Evolutionary conservation across 2,113 vertebrate species (phyloP), one percentile per base, ranked within the genome.

Genomic region (Isichthys henryi): DNA sequence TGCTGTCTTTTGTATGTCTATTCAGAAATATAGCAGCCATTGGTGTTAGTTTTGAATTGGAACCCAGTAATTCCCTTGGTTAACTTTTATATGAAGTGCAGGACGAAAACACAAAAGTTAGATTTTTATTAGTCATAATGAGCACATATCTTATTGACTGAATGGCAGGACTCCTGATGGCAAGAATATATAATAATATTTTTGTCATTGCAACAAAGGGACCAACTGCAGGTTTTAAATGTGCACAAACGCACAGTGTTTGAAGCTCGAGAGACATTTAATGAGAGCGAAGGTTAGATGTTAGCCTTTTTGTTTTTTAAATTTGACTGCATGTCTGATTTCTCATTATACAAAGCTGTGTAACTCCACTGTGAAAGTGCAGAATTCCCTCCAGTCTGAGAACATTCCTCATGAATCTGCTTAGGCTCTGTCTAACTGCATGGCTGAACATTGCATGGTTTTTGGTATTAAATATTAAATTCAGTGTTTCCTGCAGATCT

Each of bases 371-470:
- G 85, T 87, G 85, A 43, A 50, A 8, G 48, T 86, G 85, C 17
- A 48, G 39, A 45, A 82, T 82, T 39, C 77, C 31, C 77, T 70
- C 27, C 62, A 70, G 62, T 27, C n/a, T 66, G 62, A 31, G 62
- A 80, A 80, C n/a, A 39, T 80, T 80, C 35, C 74, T 17, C 74
- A 39, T 80, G 31, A 80, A 80, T 43, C 74, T 39, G 74, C 74
- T 80, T 39, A 39, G 35, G 74, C 74, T 80, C 35, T 21, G 35
- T 31, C 31, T 17, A 5, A 13, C 43, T 83, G 85, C 85, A 87
- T 87, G 85, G 27, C 50, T 53, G 13, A 87, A 87, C 85, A 87
- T 56, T 87, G 85, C 85, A 87, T 87, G 85, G 17, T n/a, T 84
- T 45, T 80, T 80, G 0, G 43, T 39, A 80, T 70, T 35, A 19